phyloP scores from a whole-genome alignment of 1,140 invertebrate species.

The Drosophila biarmipes region DNA sequence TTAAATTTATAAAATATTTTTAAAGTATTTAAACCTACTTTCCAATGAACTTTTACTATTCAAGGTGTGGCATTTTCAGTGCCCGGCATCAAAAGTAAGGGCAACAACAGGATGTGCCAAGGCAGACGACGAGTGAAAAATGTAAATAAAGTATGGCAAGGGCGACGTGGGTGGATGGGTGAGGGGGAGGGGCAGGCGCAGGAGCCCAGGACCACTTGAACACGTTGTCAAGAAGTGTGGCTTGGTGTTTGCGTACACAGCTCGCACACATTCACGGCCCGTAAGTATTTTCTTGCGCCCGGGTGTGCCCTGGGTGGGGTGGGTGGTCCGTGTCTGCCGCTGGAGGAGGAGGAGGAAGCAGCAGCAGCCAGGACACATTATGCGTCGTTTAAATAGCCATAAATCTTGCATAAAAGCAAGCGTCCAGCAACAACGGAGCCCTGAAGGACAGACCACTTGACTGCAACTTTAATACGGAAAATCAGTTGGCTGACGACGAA shows the following conservation, averaged over 20 bases:
- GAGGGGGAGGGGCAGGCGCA: conserved; percentile 22
- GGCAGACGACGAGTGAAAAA: conserved; percentile 78
- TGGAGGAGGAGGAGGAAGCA: conserved; percentile 25
- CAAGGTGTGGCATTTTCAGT: conserved; percentile 17
- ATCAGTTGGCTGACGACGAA: conserved; percentile 71
- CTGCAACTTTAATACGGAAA: conserved; percentile 79
- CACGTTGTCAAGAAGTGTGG: conserved; percentile 77
- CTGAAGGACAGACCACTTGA: conserved; percentile 43
- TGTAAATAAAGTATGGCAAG: conserved; percentile 80
- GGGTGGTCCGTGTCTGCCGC: conserved; percentile 50
- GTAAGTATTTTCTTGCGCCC: conserved; percentile 12
- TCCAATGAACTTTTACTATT: not conserved
- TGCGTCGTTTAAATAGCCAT: conserved; percentile 82
- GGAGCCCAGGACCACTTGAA: conserved; percentile 68
- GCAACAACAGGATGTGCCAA: conserved; percentile 69
- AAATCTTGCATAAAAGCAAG: conserved; percentile 79
- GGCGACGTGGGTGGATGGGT: conserved; percentile 14
- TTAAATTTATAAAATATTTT: too few relatives aligned
- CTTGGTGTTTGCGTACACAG: conserved; percentile 49
- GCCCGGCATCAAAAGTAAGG: conserved; percentile 11
- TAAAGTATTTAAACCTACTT: not conserved
- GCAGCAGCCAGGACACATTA: conserved; percentile 67
- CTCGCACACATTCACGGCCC: conserved; percentile 5
- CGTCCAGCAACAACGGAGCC: conserved; percentile 40
- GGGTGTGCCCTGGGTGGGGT: conserved; percentile 21